These are phyloP conservation scores for Electrophaes corylata DNA, from an alignment of 2,888 invertebrate genomes.

Conservation along the genomic window DNA sequence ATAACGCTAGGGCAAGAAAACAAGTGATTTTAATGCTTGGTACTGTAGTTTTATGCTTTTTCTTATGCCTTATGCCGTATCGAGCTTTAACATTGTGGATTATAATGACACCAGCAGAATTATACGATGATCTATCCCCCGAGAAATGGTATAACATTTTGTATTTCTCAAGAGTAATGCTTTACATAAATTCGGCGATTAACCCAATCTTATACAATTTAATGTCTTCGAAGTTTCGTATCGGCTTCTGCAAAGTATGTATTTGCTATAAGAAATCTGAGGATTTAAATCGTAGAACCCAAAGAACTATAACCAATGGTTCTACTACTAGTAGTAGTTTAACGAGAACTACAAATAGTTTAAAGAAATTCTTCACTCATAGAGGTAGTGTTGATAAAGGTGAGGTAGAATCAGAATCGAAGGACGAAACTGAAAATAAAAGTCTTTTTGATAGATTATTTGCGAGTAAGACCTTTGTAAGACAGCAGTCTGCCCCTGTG, in stretches of 20 bases:
- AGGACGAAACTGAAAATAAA: slow-evolving; percentile 54
- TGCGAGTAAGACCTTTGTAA: slow-evolving; percentile 62
- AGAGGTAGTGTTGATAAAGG: slow-evolving; percentile 73
- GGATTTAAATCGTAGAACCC: slow-evolving; percentile 70
- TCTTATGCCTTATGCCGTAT: slow-evolving; percentile 94
- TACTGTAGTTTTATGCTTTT: slow-evolving; percentile 94
- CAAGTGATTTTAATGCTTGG: slow-evolving; percentile 95
- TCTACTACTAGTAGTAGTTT: slow-evolving; percentile 85
- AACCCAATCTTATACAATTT: slow-evolving; percentile 97
- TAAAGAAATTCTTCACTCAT: slow-evolving; percentile 79
- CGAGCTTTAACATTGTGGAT: slow-evolving; percentile 93
- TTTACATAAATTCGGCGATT: slow-evolving; percentile 94
- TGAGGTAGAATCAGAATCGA: slow-evolving; percentile 62
- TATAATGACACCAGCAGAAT: slow-evolving; percentile 89
- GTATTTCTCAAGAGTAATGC: slow-evolving; percentile 93
- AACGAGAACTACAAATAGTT: slow-evolving; percentile 84
- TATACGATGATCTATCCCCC: slow-evolving; percentile 87
- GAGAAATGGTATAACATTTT: slow-evolving; percentile 92
- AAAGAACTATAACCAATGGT: slow-evolving; percentile 84
- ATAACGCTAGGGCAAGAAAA: slow-evolving; percentile 88
- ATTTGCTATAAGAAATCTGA: slow-evolving; percentile 79
- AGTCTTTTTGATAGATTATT: slow-evolving; percentile 70
- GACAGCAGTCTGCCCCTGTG: slow-evolving; percentile 75
- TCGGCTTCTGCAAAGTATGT: slow-evolving; percentile 89
- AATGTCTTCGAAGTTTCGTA: slow-evolving; percentile 95